Evolutionary conservation across 2,797 vertebrate species (phyloP).

Genomic region (Acanthurus leucopareius): DNA sequence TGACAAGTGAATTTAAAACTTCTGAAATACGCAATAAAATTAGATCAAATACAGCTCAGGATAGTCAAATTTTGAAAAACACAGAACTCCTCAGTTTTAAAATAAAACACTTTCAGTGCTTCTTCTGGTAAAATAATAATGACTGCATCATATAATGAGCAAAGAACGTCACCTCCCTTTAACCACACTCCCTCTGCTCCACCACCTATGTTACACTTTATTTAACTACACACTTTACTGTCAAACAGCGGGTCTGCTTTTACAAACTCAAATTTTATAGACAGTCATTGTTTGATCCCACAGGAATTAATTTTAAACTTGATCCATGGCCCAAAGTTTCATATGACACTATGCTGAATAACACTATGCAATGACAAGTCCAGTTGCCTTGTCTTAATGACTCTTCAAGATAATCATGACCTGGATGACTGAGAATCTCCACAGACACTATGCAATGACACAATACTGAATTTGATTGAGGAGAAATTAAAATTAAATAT

Average conservation of each 20-base stretch:
- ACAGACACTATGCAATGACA: no score
- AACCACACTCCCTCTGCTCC: conserved; percentile 41
- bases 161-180: conserved; percentile 49
- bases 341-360: background rate
- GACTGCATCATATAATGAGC: conserved; percentile 51
- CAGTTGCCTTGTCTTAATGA: no score
- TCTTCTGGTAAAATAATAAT: conserved; percentile 41
- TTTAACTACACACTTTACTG: conserved; percentile 3
- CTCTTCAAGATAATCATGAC: no score
- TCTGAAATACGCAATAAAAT: conserved; percentile 16
- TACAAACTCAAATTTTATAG: background rate
- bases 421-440: no score
- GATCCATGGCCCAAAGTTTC: background rate
- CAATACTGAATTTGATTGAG: no score
- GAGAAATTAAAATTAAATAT: no score
- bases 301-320: background rate
- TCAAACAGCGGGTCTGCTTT: background rate
- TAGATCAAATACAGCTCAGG: conserved; percentile 20
- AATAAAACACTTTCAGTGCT: conserved; percentile 44
- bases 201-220: conserved; percentile 6
- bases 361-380: no score
- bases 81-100: conserved; percentile 47
- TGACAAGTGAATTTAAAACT: conserved; percentile 28
- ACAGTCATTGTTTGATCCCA: background rate
- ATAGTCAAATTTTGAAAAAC: conserved; percentile 42